Evolutionary conservation across 2,888 invertebrate genomes (phyloP).

Genomic region (Thyatira batis): DNA sequence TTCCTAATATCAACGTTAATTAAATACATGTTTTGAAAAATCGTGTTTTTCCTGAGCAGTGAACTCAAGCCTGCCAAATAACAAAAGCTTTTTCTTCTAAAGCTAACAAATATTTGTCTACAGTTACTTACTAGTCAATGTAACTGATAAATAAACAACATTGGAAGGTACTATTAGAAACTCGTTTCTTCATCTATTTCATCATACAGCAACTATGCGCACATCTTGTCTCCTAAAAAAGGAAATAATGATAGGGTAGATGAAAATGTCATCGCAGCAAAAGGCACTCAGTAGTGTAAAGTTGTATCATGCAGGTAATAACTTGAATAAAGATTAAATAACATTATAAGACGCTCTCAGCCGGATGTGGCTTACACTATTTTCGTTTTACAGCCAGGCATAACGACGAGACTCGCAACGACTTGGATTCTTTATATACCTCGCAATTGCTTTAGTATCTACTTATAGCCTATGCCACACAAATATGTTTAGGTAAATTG

Average conservation of each 20-base stretch:
- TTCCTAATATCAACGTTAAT: neutral
- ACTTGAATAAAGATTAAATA: conserved; percentile 30
- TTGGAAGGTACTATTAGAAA: neutral
- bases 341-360: conserved; percentile 43
- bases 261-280: conserved; percentile 27
- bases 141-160: neutral
- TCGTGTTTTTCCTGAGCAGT: neutral
- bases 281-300: conserved; percentile 16
- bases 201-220: neutral
- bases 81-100: neutral
- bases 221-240: conserved; percentile 7
- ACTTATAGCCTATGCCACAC: neutral
- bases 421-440: neutral
- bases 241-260: conserved; percentile 29
- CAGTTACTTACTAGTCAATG: neutral
- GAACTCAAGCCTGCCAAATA: neutral
- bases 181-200: neutral
- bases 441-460: neutral
- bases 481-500: neutral
- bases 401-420: conserved; percentile 13
- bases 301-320: conserved; percentile 34
- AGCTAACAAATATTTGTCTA: neutral
- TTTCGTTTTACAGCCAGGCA: conserved; percentile 49
- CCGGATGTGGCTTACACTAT: conserved; percentile 57
- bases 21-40: neutral